Evolutionary conservation across 2,888 invertebrate genomes (phyloP).

Genomic region (Dicycla oo): DNA sequence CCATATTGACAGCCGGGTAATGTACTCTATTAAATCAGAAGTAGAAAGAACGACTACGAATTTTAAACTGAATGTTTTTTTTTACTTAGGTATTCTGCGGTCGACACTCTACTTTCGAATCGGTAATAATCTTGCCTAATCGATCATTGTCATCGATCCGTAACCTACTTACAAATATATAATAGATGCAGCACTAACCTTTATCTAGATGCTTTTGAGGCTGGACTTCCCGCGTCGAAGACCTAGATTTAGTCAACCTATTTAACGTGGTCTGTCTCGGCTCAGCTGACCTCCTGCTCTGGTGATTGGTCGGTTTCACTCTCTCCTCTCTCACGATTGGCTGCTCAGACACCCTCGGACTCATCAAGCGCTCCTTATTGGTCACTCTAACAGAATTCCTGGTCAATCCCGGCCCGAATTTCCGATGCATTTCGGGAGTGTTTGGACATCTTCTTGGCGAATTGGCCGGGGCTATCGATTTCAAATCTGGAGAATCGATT

Average conservation of each 20-base stretch:
- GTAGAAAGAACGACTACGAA: not conserved
- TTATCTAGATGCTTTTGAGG: conserved; percentile 82
- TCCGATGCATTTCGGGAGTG: conserved; percentile 91
- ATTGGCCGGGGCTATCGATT: conserved; percentile 85
- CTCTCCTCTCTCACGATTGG: conserved; percentile 80
- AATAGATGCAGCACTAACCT: conserved; percentile 72
- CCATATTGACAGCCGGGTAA: not conserved
- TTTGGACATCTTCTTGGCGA: conserved; percentile 89
- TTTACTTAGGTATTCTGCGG: not conserved
- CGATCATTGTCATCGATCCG: conserved; percentile 28
- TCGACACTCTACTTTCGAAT: conserved; percentile 27
- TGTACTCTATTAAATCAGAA: not conserved
- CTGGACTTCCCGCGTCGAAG: conserved; percentile 86
- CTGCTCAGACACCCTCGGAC: conserved; percentile 91
- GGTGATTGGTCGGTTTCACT: conserved; percentile 79
- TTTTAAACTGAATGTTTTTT: not conserved
- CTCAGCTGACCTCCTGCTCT: conserved; percentile 85
- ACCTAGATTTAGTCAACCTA: conserved; percentile 87
- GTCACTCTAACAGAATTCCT: conserved; percentile 83
- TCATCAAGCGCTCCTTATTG: conserved; percentile 89
- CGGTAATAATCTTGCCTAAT: conserved; percentile 39
- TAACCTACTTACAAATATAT: conserved; percentile 42
- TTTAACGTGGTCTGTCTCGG: conserved; percentile 83
- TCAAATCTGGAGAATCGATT: conserved; percentile 90
- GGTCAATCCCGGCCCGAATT: conserved; percentile 88